These are phyloP conservation scores for Thunnus albacares DNA, from an alignment of 2,797 vertebrate genomes.

Conservation along the genomic window DNA sequence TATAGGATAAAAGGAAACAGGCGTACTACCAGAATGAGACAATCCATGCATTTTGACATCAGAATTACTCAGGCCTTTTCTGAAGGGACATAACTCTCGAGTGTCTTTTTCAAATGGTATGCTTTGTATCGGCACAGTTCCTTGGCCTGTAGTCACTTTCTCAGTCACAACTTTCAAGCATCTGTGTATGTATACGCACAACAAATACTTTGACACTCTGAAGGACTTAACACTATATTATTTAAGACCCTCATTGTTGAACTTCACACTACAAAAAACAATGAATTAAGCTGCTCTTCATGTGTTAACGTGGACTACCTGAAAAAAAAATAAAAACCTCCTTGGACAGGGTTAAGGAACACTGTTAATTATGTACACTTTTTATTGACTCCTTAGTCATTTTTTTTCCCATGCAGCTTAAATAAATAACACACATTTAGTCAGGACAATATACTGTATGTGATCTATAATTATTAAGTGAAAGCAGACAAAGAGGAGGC, in stretches of 20 bases:
- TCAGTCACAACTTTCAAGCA: slow-evolving; percentile 46
- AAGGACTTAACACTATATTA: slow-evolving; percentile 62
- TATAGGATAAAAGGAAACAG: slow-evolving; percentile 72
- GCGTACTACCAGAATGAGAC: slow-evolving; percentile 79
- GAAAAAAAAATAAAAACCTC: slow-evolving; percentile 39
- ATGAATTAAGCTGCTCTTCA: slow-evolving; percentile 61
- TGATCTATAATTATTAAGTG: slow-evolving; percentile 20
- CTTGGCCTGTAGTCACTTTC: slow-evolving; percentile 66
- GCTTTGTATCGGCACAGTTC: slow-evolving; percentile 67
- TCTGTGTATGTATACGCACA: slow-evolving; percentile 51
- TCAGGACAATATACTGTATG: neutral
- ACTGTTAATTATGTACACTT: slow-evolving; percentile 34
- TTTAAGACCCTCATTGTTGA: slow-evolving; percentile 57
- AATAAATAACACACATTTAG: slow-evolving; percentile 33
- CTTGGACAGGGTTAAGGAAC: slow-evolving; percentile 50
- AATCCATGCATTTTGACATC: slow-evolving; percentile 83
- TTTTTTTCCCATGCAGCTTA: slow-evolving; percentile 11
- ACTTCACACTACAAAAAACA: slow-evolving; percentile 47
- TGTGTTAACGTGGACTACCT: slow-evolving; percentile 50
- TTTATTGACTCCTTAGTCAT: slow-evolving; percentile 19
- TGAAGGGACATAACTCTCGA: slow-evolving; percentile 73
- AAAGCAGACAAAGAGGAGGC: neutral
- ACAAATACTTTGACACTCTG: slow-evolving; percentile 54
- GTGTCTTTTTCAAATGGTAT: slow-evolving; percentile 71
- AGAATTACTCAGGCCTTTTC: slow-evolving; percentile 82